These are phyloP conservation scores for Horisme vitalbata DNA, from an alignment of 2,888 invertebrate genomes.

Conservation along the genomic window DNA sequence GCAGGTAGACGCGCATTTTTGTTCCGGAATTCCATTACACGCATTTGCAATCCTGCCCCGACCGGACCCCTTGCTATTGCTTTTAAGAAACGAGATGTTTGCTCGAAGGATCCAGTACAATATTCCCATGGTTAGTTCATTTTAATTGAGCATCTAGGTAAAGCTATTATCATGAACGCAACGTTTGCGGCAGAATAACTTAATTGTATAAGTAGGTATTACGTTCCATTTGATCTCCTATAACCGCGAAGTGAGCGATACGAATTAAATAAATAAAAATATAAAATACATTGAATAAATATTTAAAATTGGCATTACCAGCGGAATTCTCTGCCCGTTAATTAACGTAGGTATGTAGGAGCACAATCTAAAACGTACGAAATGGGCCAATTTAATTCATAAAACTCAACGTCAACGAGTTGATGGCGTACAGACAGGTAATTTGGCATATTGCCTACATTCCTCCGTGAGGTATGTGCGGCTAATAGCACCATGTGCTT, in stretches of 20 bases:
- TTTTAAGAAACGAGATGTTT: conserved; percentile 37
- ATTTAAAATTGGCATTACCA: conserved; percentile 1
- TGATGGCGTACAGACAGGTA: conserved; percentile 53
- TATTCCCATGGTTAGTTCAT: conserved; percentile 24
- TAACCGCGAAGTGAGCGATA: too few species aligned
- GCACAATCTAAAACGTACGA: conserved; percentile 33
- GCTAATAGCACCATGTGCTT: conserved; percentile 57
- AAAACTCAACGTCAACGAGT: conserved; percentile 53
- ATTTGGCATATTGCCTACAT: conserved; percentile 71
- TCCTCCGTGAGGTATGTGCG: conserved; percentile 52
- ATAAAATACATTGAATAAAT: background rate
- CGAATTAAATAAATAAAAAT: background rate
- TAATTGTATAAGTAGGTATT: background rate
- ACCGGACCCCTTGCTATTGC: conserved; percentile 34
- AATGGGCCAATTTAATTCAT: conserved; percentile 56
- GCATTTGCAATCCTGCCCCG: conserved; percentile 76
- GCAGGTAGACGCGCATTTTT: conserved; percentile 75
- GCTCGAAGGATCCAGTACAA: conserved; percentile 27
- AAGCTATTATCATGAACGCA: conserved; percentile 36
- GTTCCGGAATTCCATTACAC: conserved; percentile 76
- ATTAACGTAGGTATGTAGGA: conserved; percentile 4
- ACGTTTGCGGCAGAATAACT: background rate
- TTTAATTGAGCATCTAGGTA: conserved; percentile 25
- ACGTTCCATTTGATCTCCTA: too few species aligned
- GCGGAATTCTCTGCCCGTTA: background rate